Conservation (phyloP, 2,888 invertebrate genomes). For the Antheraea assamensis region DNA sequence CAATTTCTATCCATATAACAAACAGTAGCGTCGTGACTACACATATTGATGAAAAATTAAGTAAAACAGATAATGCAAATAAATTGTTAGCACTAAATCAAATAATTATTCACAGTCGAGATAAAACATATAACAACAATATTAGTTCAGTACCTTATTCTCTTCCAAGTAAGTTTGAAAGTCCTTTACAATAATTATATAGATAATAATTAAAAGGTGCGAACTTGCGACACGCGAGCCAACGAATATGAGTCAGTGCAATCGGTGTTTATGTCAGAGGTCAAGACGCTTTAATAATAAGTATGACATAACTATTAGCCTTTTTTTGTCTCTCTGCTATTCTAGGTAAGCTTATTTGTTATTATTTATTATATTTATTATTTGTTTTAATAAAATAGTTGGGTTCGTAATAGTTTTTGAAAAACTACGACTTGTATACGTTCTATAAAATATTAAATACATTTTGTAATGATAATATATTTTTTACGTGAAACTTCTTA, state of each 20-base stretch:
- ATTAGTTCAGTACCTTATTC: neutral
- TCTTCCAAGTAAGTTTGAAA: neutral
- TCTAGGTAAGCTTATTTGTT: neutral
- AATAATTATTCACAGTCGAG: neutral
- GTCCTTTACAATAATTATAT: neutral
- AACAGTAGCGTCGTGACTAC: neutral
- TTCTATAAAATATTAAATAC: no score
- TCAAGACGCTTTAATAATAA: conserved; percentile 37
- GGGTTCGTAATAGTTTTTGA: no score
- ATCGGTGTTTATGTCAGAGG: conserved; percentile 41
- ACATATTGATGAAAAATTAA: neutral
- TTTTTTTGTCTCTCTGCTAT: neutral
- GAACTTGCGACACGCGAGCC: conserved; percentile 14
- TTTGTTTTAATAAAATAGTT: no score
- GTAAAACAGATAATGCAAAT: neutral
- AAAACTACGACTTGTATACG: no score
- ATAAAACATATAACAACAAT: neutral
- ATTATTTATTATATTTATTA: no score
- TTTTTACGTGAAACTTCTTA: no score
- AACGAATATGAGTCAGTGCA: conserved; percentile 30
- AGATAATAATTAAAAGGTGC: conserved; percentile 12
- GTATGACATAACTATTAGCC: conserved; percentile 29
- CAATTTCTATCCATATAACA: neutral
- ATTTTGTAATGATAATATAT: no score
- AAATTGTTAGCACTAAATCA: neutral